Base-by-base conservation (phyloP, 2,113 vertebrate genomes). In the Pomatostomus ruficeps region DNA sequence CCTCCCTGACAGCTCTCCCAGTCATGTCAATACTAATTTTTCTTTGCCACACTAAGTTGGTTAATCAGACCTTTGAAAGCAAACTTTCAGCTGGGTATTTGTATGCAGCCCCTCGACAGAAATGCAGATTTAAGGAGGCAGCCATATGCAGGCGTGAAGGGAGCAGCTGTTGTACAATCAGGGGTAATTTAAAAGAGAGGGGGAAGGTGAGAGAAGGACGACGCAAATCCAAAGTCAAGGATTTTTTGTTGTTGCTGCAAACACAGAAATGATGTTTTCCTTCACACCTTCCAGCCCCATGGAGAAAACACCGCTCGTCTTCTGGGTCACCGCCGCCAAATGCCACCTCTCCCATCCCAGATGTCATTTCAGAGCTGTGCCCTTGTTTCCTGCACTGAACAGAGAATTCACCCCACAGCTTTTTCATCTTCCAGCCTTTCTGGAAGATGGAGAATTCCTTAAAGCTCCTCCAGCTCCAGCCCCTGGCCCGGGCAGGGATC, bases 141-240 rank as follows among this genome's bases (percentile, higher is more conserved):
- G 96, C 92, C 96, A 97, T 94, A 91, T 94, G 95, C 91, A 94
- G 25, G 63, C 81, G 78, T 43, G 94, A 96, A 95, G 95, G 96
- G 87, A 95, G 96, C 97, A 97, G 97, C 96, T 97, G 96, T 85
- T 97, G 72, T 70, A 86, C 83, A 93, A 95, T 95, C 96, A 96
- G 88, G 85, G 63, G 89, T 90, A 92, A 97, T 97, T 97, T 96
- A 93, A 95, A 96, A 96, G 89, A 92, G 87, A 92, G 88, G 81
- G 71, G 89, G 88, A 96, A 97, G 96, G 96, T 89, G 94, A 95
- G 33, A 35, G 94, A 96, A 97, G 97, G 94, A 97, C 88, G 97
- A 89, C 82, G 75, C 25, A 11, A 65, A 67, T 67, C 62, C 36
- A n/a, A 33, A 81, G 52, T 86, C 67, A 72, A 82, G 78, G 92